Conservation (phyloP, 2,888 invertebrate species). For the Azorinus chamasolen region DNA sequence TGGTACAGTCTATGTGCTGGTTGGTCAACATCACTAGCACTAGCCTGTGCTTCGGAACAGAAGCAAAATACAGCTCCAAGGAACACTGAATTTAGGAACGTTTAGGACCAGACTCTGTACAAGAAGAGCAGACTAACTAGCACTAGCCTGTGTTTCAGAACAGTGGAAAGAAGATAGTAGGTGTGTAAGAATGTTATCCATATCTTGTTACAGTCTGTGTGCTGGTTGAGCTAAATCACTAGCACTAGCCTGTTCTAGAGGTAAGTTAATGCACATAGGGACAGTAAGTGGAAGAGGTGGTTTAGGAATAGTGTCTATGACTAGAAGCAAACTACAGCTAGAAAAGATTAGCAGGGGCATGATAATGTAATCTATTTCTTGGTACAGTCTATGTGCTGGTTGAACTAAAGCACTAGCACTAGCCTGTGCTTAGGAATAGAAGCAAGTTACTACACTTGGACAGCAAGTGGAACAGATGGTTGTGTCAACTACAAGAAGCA, state of each 20-base stretch:
- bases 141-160: conserved; percentile 29
- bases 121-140: conserved; percentile 6
- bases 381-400: conserved; percentile 24
- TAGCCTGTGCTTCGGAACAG: conserved; percentile 19
- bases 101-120: conserved; percentile 28
- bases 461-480: no score
- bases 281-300: not conserved
- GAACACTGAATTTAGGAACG: not conserved
- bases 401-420: conserved; percentile 4
- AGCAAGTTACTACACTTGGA: not conserved
- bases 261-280: no score
- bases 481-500: no score
- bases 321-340: not conserved
- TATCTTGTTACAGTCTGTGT: conserved; percentile 25
- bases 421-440: conserved; percentile 15
- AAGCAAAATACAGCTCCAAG: not conserved
- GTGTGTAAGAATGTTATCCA: not conserved
- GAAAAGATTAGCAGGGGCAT: not conserved
- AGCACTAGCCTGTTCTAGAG: conserved; percentile 35
- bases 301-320: conserved; percentile 1
- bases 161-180: not conserved
- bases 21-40: conserved; percentile 10
- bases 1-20: conserved; percentile 14
- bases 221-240: conserved; percentile 17
- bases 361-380: conserved; percentile 11